Evolutionary conservation across 23 tunicate genomes (phyloP), one percentile per base, ranked within the genome.

Genomic region (Phallusia fumigata): DNA sequence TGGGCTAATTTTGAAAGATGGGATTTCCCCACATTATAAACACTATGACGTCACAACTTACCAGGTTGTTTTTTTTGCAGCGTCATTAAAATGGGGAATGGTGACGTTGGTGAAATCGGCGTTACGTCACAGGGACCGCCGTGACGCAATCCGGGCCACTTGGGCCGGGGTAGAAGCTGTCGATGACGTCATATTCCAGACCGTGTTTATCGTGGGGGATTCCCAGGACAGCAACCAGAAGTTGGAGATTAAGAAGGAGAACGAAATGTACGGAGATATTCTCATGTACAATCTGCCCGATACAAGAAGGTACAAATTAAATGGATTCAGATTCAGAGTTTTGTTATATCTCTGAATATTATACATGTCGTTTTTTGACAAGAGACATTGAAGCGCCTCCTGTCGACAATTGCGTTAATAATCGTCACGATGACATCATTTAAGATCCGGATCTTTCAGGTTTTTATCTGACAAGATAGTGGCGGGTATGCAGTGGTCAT

Each of bases 401-500:
- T n/a, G n/a, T n/a, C n/a, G n/a, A n/a, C n/a, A n/a, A n/a, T n/a
- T n/a, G n/a, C n/a, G n/a, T n/a, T n/a, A n/a, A n/a, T n/a, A n/a
- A n/a, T n/a, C n/a, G n/a, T n/a, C n/a, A n/a, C n/a, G n/a, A n/a
- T n/a, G n/a, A n/a, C n/a, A n/a, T 40, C 5, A 3, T 40, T 40
- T 40, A 40, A 5, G 10, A 40, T 3, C 47, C 47, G 10, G 10
- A 40, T 10, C 8, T 40, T 40, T 40, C 10, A 58, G 69, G 28
- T 58, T 58, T 24, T 24, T 58, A 24, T 58, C 84, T 8, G 65
- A 64, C 12, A 86, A 86, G 47, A 32, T 72, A 26, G 31, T 86
- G 15, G 84, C 89, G 16, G 89, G 89, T 11, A 86, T 86, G 89
- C 84, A 80, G 50, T 86, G 89, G 89, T 84, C 79, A 11, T 47